Percentiles rank a stretch among this genome's conserved stretches.
Conservation (phyloP, 2,113 vertebrate genomes). For the Neolamprologus kungweensis region DNA sequence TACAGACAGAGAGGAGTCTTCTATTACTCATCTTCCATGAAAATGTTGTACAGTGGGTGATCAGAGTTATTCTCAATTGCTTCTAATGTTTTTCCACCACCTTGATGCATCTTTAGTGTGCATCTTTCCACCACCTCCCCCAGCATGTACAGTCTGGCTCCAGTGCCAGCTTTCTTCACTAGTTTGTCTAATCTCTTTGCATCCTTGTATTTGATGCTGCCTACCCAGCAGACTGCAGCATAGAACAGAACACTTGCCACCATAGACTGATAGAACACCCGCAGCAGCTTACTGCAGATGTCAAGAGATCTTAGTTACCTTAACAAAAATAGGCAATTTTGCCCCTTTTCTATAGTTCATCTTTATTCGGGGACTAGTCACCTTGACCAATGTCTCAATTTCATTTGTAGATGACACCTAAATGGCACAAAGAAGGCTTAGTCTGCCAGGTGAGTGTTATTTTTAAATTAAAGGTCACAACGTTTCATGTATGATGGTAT, state of each 20-base stretch:
- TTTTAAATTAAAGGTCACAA: neutral
- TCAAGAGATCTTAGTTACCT: neutral
- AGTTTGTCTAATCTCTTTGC: neutral
- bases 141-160: neutral
- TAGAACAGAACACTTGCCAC: neutral
- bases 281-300: neutral
- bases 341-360: neutral
- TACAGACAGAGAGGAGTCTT: neutral
- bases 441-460: neutral
- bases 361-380: neutral
- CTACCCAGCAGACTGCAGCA: neutral
- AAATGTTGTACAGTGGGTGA: neutral
- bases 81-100: neutral
- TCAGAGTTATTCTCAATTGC: neutral
- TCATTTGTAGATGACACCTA: neutral
- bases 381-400: neutral
- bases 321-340: neutral
- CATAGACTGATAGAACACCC: neutral
- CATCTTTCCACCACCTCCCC: neutral
- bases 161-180: neutral
- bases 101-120: neutral
- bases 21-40: neutral
- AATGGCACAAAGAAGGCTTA: neutral
- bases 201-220: neutral
- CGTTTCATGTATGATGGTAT: neutral